Evolutionary conservation across 1,140 invertebrate genomes (phyloP).

Genomic region (Trichonephila clavipes): DNA sequence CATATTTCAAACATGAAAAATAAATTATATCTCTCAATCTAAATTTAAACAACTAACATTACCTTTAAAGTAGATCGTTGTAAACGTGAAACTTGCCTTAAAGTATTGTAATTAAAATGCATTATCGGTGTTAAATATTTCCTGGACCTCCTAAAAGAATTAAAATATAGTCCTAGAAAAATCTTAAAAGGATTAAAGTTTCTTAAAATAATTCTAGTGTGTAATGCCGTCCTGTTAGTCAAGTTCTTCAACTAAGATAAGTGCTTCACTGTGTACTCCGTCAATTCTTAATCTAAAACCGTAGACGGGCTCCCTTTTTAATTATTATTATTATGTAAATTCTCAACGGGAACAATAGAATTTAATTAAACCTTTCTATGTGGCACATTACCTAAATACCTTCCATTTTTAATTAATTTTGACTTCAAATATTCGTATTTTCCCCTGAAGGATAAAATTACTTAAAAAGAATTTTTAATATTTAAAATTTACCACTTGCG

Average conservation of each 20-base stretch:
- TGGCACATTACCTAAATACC: slow-evolving; percentile 37
- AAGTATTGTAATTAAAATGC: slow-evolving; percentile 15
- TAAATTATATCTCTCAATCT: slow-evolving; percentile 2
- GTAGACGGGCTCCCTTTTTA: not conserved
- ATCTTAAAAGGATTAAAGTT: slow-evolving; percentile 2
- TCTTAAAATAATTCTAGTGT: not conserved
- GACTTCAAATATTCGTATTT: not conserved
- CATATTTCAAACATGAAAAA: not conserved
- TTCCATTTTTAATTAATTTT: slow-evolving; percentile 36
- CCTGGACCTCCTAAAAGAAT: slow-evolving; percentile 14
- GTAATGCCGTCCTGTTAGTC: not conserved
- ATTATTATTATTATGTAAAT: not conserved
- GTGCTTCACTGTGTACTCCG: not conserved
- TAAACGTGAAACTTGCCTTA: slow-evolving; percentile 11
- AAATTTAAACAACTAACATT: not conserved
- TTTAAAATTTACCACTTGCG: not conserved
- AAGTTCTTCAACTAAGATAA: not conserved
- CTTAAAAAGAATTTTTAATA: slow-evolving; percentile 37
- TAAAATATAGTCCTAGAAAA: not conserved
- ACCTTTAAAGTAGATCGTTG: not conserved
- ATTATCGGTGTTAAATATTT: slow-evolving; percentile 47
- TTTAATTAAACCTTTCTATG: slow-evolving; percentile 29
- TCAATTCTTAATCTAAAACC: not conserved
- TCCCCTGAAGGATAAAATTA: not conserved
- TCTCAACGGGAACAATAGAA: slow-evolving; percentile 25